Conservation (phyloP, 2,888 invertebrate species). For the Ditula angustiorana region DNA sequence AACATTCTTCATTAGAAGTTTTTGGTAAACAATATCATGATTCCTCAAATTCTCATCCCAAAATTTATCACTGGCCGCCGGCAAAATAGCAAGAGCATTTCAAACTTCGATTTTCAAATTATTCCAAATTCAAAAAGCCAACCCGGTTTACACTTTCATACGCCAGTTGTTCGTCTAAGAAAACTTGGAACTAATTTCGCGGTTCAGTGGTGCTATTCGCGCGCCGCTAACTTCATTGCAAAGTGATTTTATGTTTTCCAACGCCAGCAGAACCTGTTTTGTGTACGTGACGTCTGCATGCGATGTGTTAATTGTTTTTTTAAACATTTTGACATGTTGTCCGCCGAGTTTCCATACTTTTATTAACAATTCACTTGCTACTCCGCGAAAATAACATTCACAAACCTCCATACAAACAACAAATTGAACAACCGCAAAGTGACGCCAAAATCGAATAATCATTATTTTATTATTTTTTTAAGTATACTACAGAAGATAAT, state of each 20-base stretch:
- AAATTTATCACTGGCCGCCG: conserved; percentile 10
- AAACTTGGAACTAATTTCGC: conserved; percentile 81
- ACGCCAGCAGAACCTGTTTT: conserved; percentile 53
- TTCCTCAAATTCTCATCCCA: conserved; percentile 1
- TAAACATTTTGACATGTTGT: not conserved
- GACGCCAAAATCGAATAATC: too few relatives aligned
- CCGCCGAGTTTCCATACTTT: too few relatives aligned
- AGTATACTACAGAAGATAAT: too few relatives aligned
- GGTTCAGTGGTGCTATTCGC: conserved; percentile 78
- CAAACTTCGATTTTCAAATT: conserved; percentile 38
- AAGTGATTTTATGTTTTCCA: conserved; percentile 78
- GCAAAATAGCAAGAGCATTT: conserved; percentile 28
- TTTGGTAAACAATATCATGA: not conserved
- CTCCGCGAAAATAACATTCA: too few relatives aligned
- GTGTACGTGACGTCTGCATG: conserved; percentile 55
- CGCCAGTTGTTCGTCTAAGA: conserved; percentile 65
- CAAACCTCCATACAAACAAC: too few relatives aligned
- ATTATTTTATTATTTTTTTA: too few relatives aligned
- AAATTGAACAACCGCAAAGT: too few relatives aligned
- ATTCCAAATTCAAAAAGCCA: conserved; percentile 58
- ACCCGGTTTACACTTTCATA: conserved; percentile 65
- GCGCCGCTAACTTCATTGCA: conserved; percentile 78
- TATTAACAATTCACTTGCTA: too few relatives aligned
- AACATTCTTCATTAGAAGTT: not conserved
- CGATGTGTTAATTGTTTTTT: conserved; percentile 34